Base-by-base conservation (phyloP, 1,140 invertebrate genomes). In the Brachionus asplanchnoidis region DNA sequence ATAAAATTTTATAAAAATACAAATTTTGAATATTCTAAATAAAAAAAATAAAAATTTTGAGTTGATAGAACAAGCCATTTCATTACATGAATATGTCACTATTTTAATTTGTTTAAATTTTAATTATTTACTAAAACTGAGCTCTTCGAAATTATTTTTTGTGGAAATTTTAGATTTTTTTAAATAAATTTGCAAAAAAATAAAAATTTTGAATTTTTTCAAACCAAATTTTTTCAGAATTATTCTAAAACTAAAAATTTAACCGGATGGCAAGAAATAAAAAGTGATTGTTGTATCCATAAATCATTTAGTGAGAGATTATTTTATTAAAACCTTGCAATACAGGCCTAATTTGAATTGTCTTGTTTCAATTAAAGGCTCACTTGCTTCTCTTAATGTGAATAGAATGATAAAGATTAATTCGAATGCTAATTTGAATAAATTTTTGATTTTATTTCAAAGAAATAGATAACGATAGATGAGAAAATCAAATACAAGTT, bases 361-460 rank as follows among this genome's bases (percentile, higher is more conserved):
- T 40, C 68, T 73, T 73, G 68, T 73, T 73, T 73, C 40, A 73
- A 73, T 73, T 73, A 73, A 73, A 73, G 40, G n/a, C 32, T 73
- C 17, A 42, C 32, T 73, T 60, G 53, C 53, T 42, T 73, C 32
- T 20, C 12, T 42, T 42, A 42, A 42, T 73, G 68, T 42, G 36
- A 42, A 40, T 73, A 73, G 6, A 73, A 73, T 42, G 68, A 73
- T 40, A 40, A 73, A 73, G 36, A 73, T 50, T 77, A 46, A 46
- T 77, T 50, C 44, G 42, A 77, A 77, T 77, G 73, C 73, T 77
- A 77, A 77, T 77, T 77, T 77, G 73, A 77, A 50, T 50, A 77
- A 77, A 44, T 77, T 77, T 40, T 42, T 73, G 28, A 73, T 20
- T 73, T 40, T 42, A 20, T 42, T 42, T 40, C 32, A 40, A 42